Conservation (phyloP, 2,888 invertebrate species). For the Cylindroiulus punctatus region DNA sequence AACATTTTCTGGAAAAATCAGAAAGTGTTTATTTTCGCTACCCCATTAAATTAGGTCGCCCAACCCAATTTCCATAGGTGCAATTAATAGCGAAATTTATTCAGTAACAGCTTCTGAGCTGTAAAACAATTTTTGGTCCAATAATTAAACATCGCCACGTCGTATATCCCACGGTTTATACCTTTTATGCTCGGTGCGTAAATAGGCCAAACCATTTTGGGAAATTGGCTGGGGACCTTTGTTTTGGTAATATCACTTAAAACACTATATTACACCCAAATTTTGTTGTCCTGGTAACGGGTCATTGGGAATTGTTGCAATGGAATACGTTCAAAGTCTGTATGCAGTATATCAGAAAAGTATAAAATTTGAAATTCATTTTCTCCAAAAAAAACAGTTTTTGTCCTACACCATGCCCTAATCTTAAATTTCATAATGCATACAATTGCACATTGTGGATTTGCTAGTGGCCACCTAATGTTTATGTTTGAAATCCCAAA, state of each 20-base stretch:
- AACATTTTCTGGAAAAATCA: too few species aligned
- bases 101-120: not conserved
- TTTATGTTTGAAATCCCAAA: not conserved
- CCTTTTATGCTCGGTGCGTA: not conserved
- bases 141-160: not conserved
- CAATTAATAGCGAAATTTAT: not conserved
- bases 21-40: too few species aligned
- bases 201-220: not conserved
- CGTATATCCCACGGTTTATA: not conserved
- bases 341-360: not conserved
- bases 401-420: too few species aligned
- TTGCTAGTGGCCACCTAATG: too few species aligned
- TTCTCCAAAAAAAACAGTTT: not conserved
- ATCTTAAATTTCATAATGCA: too few species aligned
- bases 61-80: too few species aligned
- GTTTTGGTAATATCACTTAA: not conserved
- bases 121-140: not conserved
- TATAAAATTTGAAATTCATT: too few species aligned
- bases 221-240: constrained; percentile 9
- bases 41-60: too few species aligned
- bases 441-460: too few species aligned
- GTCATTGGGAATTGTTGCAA: not conserved
- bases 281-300: not conserved
- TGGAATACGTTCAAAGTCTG: not conserved
- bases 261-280: not conserved